Conservation (phyloP, 2,113 vertebrate species). For the Nycticorax nycticorax region DNA sequence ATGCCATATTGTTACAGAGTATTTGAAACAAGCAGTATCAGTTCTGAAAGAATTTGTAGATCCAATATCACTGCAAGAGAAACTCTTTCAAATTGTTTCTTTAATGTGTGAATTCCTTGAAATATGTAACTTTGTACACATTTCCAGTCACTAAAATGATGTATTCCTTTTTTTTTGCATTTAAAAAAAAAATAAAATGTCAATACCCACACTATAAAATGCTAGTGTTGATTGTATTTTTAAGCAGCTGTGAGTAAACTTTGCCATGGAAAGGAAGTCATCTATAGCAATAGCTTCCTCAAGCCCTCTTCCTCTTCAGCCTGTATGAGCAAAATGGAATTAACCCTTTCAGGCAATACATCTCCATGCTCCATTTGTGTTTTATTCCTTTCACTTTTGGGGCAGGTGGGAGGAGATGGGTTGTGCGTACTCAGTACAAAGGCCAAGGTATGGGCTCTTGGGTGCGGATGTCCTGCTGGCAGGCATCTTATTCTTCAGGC, state of each 20-base stretch:
- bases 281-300: not conserved
- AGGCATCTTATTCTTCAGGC: not conserved
- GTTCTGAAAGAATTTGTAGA: not conserved
- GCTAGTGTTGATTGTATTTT: not conserved
- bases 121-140: not conserved
- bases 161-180: not conserved
- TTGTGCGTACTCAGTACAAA: not conserved
- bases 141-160: slow-evolving; percentile 10
- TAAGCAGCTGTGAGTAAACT: not conserved
- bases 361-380: not conserved
- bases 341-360: not conserved
- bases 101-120: not conserved
- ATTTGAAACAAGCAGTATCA: not conserved
- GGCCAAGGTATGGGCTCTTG: not conserved
- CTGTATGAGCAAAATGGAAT: not conserved
- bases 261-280: not conserved
- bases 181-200: slow-evolving; percentile 35
- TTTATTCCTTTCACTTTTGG: not conserved
- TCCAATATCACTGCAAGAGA: not conserved
- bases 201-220: not conserved
- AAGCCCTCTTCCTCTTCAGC: not conserved
- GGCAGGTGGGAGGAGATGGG: not conserved
- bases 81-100: slow-evolving; percentile 6
- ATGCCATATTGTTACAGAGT: not conserved
- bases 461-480: not conserved